Evolutionary conservation across 2,888 invertebrate genomes (phyloP), one percentile per base, ranked within the genome.

Genomic region (Temnothorax unifasciatus): DNA sequence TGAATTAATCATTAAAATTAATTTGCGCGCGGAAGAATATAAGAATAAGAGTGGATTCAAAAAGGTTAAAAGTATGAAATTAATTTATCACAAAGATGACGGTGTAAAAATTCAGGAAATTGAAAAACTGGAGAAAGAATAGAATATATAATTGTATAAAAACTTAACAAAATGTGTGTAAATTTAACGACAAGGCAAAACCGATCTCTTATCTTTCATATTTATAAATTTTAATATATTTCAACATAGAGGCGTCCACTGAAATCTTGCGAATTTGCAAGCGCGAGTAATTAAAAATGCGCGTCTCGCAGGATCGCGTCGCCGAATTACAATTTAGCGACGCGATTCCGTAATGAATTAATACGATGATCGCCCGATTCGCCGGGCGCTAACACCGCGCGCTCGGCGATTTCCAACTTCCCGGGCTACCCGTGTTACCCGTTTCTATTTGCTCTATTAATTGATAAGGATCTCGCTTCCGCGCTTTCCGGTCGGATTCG

Each of bases 401-500:
- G 54, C 79, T 50, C 25, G 18, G 59, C 47, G 59, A 73, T 59
- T 81, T 81, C 59, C 59, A 59, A 59, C 73, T 59, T 81, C 34
- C 79, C 34, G 71, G 13, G 68, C 79, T 47, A 75, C 34, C 75
- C 34, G 75, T 21, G 54, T 54, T 69, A 81, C 59, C 79, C 73
- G 66, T 57, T 73, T 73, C 79, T 73, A 81, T 81, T 81, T 81
- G 38, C 79, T 81, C 73, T 81, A 81, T 81, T 81, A 81, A 81
- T 81, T 81, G 79, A 81, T 81, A 81, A 47, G 38, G 79, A 81
- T 81, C 79, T 81, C 59, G 73, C 59, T 73, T 71, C 79, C 79
- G 79, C 79, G 79, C 79, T 81, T 81, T 81, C 79, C 79, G 73
- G 79, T 81, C 79, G 79, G 73, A 81, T 73, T 81, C 73, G 79